Conservation (phyloP, 2,888 invertebrate species). For the Uloborus plumipes region DNA sequence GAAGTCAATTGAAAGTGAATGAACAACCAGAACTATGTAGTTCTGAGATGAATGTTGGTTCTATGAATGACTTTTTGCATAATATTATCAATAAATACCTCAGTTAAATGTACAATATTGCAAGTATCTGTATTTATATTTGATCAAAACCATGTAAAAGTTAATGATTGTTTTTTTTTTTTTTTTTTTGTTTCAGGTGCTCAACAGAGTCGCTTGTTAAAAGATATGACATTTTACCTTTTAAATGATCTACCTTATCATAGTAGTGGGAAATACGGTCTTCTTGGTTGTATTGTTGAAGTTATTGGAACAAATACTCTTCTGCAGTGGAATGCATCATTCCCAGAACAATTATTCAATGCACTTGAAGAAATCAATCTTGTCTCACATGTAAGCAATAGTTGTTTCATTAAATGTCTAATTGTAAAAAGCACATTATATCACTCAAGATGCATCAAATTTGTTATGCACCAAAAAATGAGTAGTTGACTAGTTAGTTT, state of each 20-base stretch:
- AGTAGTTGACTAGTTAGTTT: too few species aligned
- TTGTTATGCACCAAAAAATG: too few species aligned
- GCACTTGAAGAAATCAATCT: slow-evolving; percentile 71
- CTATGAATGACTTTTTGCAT: too few species aligned
- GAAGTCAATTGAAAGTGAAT: too few species aligned
- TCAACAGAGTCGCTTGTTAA: slow-evolving; percentile 67
- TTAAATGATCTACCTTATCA: slow-evolving; percentile 69
- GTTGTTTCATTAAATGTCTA: too few species aligned
- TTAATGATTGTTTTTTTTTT: neutral
- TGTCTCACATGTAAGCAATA: slow-evolving; percentile 72
- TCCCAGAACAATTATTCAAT: slow-evolving; percentile 71
- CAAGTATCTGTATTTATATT: too few species aligned
- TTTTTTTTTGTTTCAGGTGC: slow-evolving; percentile 54
- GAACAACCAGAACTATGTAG: too few species aligned
- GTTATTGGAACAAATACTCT: slow-evolving; percentile 71
- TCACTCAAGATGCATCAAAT: too few species aligned
- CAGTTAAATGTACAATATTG: too few species aligned
- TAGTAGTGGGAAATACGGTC: slow-evolving; percentile 70
- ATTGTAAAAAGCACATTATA: too few species aligned
- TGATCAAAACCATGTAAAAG: neutral
- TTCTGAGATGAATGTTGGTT: too few species aligned
- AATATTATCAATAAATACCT: too few species aligned
- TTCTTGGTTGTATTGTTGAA: slow-evolving; percentile 67
- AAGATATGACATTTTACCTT: slow-evolving; percentile 67
- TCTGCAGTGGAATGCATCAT: slow-evolving; percentile 70